Evolutionary conservation across 2,888 invertebrate species (phyloP).

Genomic region (Cristatella mucedo): DNA sequence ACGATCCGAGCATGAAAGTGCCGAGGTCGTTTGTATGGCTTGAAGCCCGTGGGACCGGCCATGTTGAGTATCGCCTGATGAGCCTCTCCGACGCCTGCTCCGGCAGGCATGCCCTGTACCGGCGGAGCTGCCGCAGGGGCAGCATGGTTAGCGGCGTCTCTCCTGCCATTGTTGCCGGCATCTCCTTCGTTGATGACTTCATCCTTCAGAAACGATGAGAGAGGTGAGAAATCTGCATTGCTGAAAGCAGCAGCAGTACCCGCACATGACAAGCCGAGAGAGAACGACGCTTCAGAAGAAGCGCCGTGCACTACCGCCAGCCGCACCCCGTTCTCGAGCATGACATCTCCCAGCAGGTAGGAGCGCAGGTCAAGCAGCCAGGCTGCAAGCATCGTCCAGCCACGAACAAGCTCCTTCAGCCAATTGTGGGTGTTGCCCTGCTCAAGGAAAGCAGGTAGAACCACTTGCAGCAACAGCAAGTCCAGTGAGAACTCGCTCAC

Average conservation of each 20-base stretch:
- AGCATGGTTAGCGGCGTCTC: slow-evolving; percentile 17
- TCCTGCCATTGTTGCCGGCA: slow-evolving; percentile 12
- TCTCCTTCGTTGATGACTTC: slow-evolving; percentile 20
- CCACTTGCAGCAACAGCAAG: slow-evolving; percentile 63
- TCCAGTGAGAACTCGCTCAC: slow-evolving; percentile 88
- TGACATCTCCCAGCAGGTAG: slow-evolving; percentile 64
- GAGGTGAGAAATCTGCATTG: too few species aligned
- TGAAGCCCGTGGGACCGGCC: slow-evolving; percentile 59
- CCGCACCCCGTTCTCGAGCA: slow-evolving; percentile 13
- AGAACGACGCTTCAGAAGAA: neutral
- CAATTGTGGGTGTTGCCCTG: slow-evolving; percentile 88
- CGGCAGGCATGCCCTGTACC: too few species aligned
- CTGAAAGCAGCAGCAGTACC: neutral
- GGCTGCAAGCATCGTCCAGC: slow-evolving; percentile 42
- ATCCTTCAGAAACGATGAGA: slow-evolving; percentile 16
- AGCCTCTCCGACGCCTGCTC: slow-evolving; percentile 53
- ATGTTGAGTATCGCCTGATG: slow-evolving; percentile 75
- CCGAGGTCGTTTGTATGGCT: slow-evolving; percentile 70
- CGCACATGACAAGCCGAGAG: neutral
- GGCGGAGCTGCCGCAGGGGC: slow-evolving; percentile 16
- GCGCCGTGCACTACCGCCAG: neutral
- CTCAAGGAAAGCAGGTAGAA: slow-evolving; percentile 83
- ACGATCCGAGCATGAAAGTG: slow-evolving; percentile 52
- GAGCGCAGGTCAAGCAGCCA: slow-evolving; percentile 71
- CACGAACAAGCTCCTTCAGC: slow-evolving; percentile 66